A percentile compares a stretch with the other conserved stretches of the same genome.
These are phyloP conservation scores for Mallotus villosus DNA, from an alignment of 2,797 vertebrate genomes.

Conservation along the genomic window DNA sequence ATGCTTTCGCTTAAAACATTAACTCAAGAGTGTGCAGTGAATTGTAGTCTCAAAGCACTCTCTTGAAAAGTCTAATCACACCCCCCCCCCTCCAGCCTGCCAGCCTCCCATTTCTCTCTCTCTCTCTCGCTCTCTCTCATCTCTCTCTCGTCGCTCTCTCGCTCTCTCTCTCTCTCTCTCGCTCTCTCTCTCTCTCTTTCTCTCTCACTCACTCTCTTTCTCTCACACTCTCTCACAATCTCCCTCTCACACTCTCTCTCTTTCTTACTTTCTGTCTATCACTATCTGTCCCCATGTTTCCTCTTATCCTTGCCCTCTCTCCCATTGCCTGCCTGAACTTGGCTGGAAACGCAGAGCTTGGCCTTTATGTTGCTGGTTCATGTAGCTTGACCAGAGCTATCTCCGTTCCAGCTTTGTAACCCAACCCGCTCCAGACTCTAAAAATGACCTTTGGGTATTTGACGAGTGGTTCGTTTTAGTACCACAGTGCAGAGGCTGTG, in stretches of 20 bases:
- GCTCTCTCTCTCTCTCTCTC: constrained; percentile 27
- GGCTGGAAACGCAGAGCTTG: constrained; percentile 53
- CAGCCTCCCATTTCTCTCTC: constrained; percentile 32
- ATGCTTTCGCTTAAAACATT: constrained; percentile 73
- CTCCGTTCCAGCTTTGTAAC: constrained; percentile 65
- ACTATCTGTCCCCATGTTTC: neutral
- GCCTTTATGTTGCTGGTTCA: constrained; percentile 69
- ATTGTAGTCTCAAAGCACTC: constrained; percentile 47
- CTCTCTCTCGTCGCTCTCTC: constrained; percentile 23
- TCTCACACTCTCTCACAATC: constrained; percentile 12
- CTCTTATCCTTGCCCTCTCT: constrained; percentile 26
- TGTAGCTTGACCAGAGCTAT: constrained; percentile 64
- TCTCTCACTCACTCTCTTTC: constrained; percentile 38
- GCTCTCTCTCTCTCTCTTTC: constrained; percentile 21
- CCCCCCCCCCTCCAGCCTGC: neutral
- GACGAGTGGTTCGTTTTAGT: constrained; percentile 29
- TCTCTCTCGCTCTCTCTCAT: constrained; percentile 30
- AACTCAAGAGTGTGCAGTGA: constrained; percentile 60
- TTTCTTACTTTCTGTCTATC: constrained; percentile 36
- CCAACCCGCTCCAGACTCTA: constrained; percentile 55
- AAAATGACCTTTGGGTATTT: constrained; percentile 62
- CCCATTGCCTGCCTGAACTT: constrained; percentile 43
- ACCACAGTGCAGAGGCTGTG: neutral
- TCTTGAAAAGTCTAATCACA: constrained; percentile 13
- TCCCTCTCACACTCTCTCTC: constrained; percentile 7